These are phyloP conservation scores for Stegodyphus mimosarum DNA, from an alignment of 1,140 invertebrate genomes.

Conservation along the genomic window DNA sequence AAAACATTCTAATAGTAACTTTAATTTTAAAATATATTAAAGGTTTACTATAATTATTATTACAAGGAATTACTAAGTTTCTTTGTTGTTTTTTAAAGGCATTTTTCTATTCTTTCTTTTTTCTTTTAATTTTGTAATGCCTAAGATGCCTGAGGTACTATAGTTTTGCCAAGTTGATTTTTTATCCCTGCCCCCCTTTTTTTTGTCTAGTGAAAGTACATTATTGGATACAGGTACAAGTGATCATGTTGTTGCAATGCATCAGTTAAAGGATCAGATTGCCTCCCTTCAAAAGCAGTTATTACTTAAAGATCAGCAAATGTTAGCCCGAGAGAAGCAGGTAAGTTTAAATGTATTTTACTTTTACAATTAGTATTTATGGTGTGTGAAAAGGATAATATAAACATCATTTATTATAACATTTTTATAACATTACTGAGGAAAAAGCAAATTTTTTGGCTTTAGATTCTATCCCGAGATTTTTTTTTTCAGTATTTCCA, in stretches of 20 bases:
- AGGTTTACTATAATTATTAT: too few relatives aligned
- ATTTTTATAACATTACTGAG: not conserved
- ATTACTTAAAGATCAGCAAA: conserved; percentile 83
- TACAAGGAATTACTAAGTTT: too few relatives aligned
- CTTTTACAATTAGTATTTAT: not conserved
- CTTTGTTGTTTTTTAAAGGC: not conserved
- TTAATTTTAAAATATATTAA: too few relatives aligned
- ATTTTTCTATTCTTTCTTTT: not conserved
- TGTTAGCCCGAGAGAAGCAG: conserved; percentile 91
- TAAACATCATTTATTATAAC: not conserved
- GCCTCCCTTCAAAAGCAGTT: conserved; percentile 91
- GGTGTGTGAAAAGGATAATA: not conserved
- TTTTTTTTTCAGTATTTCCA: too few relatives aligned
- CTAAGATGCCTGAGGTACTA: too few relatives aligned
- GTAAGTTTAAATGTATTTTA: conserved; percentile 69
- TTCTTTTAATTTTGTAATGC: not conserved
- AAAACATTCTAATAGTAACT: too few relatives aligned
- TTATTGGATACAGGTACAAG: conserved; percentile 83
- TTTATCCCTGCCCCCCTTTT: not conserved
- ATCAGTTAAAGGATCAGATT: conserved; percentile 93
- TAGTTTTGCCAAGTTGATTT: not conserved
- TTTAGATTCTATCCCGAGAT: too few relatives aligned
- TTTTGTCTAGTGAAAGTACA: conserved; percentile 59
- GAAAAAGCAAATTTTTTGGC: too few relatives aligned
- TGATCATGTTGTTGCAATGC: conserved; percentile 93